Evolutionary conservation across 2,888 invertebrate genomes (phyloP), one percentile per base, ranked within the genome.

Genomic region (Cynaeus angustus): DNA sequence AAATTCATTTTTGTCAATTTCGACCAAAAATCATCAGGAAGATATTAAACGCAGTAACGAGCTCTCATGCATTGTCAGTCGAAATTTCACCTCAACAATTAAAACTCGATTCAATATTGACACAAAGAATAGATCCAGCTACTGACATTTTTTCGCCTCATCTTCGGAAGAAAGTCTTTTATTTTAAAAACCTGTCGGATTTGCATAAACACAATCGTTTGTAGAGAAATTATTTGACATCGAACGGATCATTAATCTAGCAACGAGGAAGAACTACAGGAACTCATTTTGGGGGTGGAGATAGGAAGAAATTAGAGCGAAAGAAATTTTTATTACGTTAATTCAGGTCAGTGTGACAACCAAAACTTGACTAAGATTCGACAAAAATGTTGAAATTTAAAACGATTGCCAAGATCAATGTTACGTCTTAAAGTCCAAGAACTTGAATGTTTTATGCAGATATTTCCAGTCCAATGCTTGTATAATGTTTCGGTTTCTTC

Each of bases 171-270:
- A 55, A 55, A 55, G 55, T 38, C 13, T 7, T 43, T 53, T 53
- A 30, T 53, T 28, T 8, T 28, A 10, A 53, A 53, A 53, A 53
- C 14, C 9, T 16, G 46, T 2, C 7, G 8, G n/a, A 55, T 55
- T 55, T 38, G 13, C 55, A 55, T 55, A 55, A 55, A 55, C 14
- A 55, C 55, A 55, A 55, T 55, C 33, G 33, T 53, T 13, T 33
- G 33, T 13, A 21, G 55, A 16, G 55, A 55, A 55, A 55, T 55
- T 53, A 37, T 16, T 7, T 8, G 38, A 30, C 52, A 21, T 55
- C 37, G 21, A 3, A 3, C 21, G 55, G 55, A 55, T 55, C 55
- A 55, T 55, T 55, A 55, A 55, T 33, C 33, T 16, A 10, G 38
- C 33, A 55, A 55, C 14, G 10, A 52, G 30, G 13, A 38, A 16